phyloP scores from a whole-genome alignment of 2,113 vertebrate genomes.

The Centropus bengalensis region DNA sequence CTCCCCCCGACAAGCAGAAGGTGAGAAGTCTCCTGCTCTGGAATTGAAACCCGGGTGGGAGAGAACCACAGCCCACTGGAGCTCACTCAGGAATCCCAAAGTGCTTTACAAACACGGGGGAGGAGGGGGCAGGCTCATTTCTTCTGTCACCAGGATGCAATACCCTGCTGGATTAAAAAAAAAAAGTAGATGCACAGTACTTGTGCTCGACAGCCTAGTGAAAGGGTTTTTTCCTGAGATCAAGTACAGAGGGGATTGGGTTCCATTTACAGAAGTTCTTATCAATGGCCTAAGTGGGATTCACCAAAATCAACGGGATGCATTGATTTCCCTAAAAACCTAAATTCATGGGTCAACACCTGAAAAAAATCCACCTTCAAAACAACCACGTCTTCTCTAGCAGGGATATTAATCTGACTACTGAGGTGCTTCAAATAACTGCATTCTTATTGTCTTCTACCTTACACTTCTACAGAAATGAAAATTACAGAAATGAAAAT shows the following conservation, averaged over 20 bases:
- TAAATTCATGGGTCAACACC: not conserved
- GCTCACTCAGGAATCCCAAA: not conserved
- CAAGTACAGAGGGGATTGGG: not conserved
- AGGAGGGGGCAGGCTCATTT: not conserved
- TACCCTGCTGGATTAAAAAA: not conserved
- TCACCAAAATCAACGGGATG: not conserved
- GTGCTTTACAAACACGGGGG: not conserved
- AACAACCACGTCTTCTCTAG: not conserved
- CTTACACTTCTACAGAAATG: not conserved
- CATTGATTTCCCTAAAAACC: not conserved
- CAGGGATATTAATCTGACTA: not conserved
- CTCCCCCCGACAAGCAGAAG: not conserved
- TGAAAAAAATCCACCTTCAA: not conserved
- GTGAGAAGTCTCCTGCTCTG: not conserved
- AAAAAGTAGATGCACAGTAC: not conserved
- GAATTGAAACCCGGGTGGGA: not conserved
- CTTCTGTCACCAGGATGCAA: not conserved
- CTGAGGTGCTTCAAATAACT: not conserved
- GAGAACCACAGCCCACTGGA: not conserved
- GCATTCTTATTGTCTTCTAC: not conserved
- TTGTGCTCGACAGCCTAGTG: not conserved
- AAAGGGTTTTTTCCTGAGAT: not conserved
- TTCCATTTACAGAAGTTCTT: not conserved
- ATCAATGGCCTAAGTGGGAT: not conserved
- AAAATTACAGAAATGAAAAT: not conserved